Evolutionary conservation across 2,888 invertebrate species (phyloP).

Genomic region (Ceraclea dissimilis): DNA sequence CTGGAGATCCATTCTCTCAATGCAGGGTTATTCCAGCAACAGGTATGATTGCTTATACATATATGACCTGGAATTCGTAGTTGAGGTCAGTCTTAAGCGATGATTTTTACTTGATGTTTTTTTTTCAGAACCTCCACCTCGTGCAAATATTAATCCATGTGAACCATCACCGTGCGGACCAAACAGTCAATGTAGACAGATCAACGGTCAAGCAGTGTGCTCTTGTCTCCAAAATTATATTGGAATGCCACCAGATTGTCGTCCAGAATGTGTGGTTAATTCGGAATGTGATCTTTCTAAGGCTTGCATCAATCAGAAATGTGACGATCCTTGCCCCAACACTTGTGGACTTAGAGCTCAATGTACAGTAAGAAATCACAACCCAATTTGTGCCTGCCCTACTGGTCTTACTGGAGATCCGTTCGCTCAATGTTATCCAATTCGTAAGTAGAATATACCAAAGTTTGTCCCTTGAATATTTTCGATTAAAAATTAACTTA

Average conservation of each 20-base stretch:
- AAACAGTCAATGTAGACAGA: constrained; percentile 75
- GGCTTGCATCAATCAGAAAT: constrained; percentile 79
- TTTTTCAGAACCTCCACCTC: constrained; percentile 37
- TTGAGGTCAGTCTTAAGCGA: no score
- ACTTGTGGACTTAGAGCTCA: constrained; percentile 81
- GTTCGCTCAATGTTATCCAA: constrained; percentile 64
- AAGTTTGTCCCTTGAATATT: background rate
- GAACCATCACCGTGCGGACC: constrained; percentile 82
- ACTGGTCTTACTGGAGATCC: constrained; percentile 82
- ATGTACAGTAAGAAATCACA: constrained; percentile 77
- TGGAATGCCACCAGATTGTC: constrained; percentile 71
- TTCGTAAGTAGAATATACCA: no score
- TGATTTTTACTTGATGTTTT: background rate
- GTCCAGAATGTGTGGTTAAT: constrained; percentile 82
- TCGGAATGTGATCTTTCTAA: constrained; percentile 75
- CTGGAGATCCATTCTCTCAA: constrained; percentile 77
- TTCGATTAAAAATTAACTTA: no score
- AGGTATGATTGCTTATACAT: constrained; percentile 10
- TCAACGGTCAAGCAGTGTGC: constrained; percentile 75
- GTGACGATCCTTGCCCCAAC: constrained; percentile 80
- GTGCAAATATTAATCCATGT: constrained; percentile 58
- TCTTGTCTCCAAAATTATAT: constrained; percentile 73
- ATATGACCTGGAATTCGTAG: no score
- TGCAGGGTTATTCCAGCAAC: constrained; percentile 44
- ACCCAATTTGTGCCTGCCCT: constrained; percentile 81